Conservation (phyloP, 2,113 vertebrate species). For the Grantiella picta region DNA sequence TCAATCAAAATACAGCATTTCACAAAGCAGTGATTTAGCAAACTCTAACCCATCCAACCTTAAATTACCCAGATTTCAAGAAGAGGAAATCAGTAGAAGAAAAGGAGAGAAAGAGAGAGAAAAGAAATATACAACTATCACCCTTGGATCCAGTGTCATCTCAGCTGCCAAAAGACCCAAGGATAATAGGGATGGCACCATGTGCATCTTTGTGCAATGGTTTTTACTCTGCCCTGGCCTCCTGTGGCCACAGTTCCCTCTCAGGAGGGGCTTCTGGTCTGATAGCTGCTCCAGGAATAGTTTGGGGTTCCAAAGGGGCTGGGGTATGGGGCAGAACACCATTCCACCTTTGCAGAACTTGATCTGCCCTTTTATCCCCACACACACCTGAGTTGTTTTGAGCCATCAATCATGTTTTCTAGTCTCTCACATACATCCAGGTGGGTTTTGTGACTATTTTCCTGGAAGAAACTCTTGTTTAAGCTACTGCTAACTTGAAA, state of each 20-base stretch:
- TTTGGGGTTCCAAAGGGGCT: background rate
- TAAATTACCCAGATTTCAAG: background rate
- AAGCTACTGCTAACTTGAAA: background rate
- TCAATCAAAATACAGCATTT: background rate
- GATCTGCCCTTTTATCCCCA: background rate
- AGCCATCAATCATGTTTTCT: background rate
- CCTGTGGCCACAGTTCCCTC: background rate
- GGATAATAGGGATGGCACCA: too few relatives aligned
- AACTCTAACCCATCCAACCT: background rate
- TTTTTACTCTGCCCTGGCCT: background rate
- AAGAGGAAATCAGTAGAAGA: background rate
- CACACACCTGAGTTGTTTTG: background rate
- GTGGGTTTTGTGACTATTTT: background rate
- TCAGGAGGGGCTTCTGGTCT: background rate
- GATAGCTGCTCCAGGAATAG: background rate
- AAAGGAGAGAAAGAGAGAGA: background rate
- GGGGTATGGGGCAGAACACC: background rate
- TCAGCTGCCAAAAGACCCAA: background rate
- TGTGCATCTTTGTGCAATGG: rapidly evolving
- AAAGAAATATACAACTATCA: background rate
- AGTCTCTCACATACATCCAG: background rate
- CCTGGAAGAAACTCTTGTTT: background rate
- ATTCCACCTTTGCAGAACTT: background rate
- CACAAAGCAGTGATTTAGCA: background rate
- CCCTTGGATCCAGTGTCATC: background rate